Evolutionary conservation across 2,797 vertebrate species (phyloP), one percentile per base, ranked within the genome.

Genomic region (Acanthopagrus latus): DNA sequence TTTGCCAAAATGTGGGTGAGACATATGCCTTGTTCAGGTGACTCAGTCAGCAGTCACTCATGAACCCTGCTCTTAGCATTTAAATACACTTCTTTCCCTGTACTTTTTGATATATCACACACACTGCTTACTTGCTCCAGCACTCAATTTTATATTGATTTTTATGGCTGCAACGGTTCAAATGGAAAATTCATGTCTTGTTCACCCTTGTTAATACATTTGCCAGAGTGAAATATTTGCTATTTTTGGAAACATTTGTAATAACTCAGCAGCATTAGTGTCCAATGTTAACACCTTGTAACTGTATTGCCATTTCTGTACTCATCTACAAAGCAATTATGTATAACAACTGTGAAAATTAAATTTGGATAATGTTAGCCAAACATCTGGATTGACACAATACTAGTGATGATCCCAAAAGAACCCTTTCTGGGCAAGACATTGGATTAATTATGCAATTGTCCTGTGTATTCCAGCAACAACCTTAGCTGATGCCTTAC

Each of bases 331-430:
- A 52, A 74, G n/a, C 29, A 38, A 7, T 60, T 57, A 5, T 67
- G 23, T 46, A 2, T 16, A 48, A 7, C 12, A 52, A 62, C 52
- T 17, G 29, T 64, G 11, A 27, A 48, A 51, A 33, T 58, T 47
- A 16, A n/a, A 0, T 73, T 72, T 84, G 51, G 47, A 64, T 38
- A 56, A 55, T 64, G 44, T 51, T 43, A 17, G 48, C 46, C 68
- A 74, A 76, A 71, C 58, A 81, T 70, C 48, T 76, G 66, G 57
- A 72, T 77, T 71, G 83, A 74, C 51, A 54, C 13, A 76, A 58
- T 57, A 27, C 41, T 21, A 23, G 56, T 41, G 71, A 72, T 56
- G 43, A 52, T 71, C 44, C n/a, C 16, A 41, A 78, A 64, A 62
- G 0, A 54, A 69, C 20, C 3, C 44, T 74, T 58, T 81, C 23